These are phyloP conservation scores for Phrynosoma blainvillii DNA, from an alignment of 2,113 vertebrate genomes.

Conservation along the genomic window DNA sequence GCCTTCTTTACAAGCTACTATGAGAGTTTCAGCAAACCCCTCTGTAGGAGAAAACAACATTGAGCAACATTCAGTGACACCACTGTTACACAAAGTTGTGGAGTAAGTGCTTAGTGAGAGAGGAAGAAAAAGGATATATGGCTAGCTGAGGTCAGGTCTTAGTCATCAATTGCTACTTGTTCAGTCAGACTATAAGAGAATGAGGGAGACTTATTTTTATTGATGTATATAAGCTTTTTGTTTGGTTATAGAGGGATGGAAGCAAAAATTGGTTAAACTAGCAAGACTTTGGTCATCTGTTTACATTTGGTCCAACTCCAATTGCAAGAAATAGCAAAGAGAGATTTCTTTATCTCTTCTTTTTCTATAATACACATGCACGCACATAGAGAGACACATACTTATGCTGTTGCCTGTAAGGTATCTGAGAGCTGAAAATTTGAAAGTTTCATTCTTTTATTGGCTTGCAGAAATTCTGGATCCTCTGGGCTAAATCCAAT, in stretches of 20 bases:
- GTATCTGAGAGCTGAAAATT: not conserved
- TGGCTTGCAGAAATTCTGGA: not conserved
- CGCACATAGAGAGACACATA: too few relatives aligned
- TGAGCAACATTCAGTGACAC: not conserved
- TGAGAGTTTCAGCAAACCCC: not conserved
- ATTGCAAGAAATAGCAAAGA: not conserved
- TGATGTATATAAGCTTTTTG: not conserved
- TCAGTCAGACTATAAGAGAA: not conserved
- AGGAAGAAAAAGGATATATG: not conserved
- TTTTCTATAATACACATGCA: too few relatives aligned
- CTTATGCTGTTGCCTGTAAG: too few relatives aligned
- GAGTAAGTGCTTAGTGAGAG: not conserved
- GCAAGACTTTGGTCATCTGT: not conserved
- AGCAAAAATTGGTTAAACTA: not conserved
- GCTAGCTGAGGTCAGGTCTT: not conserved
- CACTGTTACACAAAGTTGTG: constrained; percentile 32
- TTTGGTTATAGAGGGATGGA: not conserved
- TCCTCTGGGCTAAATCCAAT: not conserved
- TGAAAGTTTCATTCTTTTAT: not conserved
- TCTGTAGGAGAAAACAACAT: not conserved
- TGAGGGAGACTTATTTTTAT: not conserved
- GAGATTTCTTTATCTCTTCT: not conserved
- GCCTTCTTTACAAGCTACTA: not conserved
- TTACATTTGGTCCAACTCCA: not conserved
- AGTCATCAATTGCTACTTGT: not conserved